phyloP scores from a whole-genome alignment of 2,888 invertebrate genomes.

The Epirrhoe alternata region DNA sequence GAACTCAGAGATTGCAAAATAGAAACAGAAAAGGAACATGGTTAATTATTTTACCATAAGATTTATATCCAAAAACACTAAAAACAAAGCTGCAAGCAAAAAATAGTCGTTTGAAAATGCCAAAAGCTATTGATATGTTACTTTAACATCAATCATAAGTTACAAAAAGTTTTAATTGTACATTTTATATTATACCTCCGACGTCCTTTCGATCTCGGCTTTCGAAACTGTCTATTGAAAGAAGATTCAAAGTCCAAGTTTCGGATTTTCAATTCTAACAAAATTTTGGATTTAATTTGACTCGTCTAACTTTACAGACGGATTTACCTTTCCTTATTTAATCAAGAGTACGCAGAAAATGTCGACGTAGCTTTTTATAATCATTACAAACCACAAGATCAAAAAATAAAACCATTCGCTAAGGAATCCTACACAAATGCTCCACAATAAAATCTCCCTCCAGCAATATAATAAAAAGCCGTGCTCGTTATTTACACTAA shows the following conservation, averaged over 20 bases:
- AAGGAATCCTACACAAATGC: background rate
- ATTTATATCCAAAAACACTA: too few species aligned
- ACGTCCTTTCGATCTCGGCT: constrained; percentile 1
- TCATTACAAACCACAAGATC: constrained; percentile 1
- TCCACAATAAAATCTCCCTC: constrained; percentile 44
- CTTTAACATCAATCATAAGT: background rate
- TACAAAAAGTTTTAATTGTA: constrained; percentile 7
- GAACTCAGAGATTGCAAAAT: too few species aligned
- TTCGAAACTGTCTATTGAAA: constrained; percentile 22
- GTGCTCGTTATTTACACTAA: constrained; percentile 74
- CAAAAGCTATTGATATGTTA: background rate
- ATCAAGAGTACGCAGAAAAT: constrained; percentile 29
- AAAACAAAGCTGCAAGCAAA: background rate
- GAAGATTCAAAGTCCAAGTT: constrained; percentile 67
- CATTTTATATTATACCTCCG: constrained; percentile 4
- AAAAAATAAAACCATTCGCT: background rate
- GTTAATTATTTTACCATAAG: too few species aligned
- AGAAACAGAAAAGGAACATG: too few species aligned
- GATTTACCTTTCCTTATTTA: constrained; percentile 34
- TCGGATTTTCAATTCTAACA: constrained; percentile 71
- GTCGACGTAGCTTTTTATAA: background rate
- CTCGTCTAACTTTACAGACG: constrained; percentile 72
- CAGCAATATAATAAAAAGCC: constrained; percentile 54
- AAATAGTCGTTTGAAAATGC: too few species aligned
- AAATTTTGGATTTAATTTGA: constrained; percentile 75